Evolutionary conservation across 1,140 invertebrate genomes (phyloP).

Genomic region (Drosophila tropicalis): DNA sequence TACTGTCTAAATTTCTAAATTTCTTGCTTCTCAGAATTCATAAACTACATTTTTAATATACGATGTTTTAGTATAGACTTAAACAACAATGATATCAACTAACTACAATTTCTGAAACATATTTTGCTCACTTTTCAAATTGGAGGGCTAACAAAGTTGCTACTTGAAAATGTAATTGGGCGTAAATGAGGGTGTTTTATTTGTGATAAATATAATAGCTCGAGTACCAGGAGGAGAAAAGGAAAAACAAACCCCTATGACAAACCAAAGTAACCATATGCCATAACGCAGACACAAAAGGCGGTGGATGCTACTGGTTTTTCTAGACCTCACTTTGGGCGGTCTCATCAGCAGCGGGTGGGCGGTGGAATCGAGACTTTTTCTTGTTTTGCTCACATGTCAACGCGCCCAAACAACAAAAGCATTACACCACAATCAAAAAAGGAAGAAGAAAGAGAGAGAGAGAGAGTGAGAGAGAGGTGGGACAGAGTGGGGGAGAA

Average conservation of each 20-base stretch:
- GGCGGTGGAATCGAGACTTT: slow-evolving; percentile 43
- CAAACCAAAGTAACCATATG: slow-evolving; percentile 62
- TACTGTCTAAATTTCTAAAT: no score
- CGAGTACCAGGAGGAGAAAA: no score
- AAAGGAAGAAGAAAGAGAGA: not conserved
- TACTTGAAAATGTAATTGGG: slow-evolving; percentile 76
- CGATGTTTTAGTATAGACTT: no score
- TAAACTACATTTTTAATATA: no score
- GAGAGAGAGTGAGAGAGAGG: not conserved
- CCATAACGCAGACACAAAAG: slow-evolving; percentile 52
- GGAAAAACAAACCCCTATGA: slow-evolving; percentile 4
- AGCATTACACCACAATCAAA: slow-evolving; percentile 70
- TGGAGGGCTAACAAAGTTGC: slow-evolving; percentile 48
- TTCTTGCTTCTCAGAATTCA: no score
- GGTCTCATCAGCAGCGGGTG: slow-evolving; percentile 74
- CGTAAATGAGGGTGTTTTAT: slow-evolving; percentile 77
- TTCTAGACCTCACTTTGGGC: slow-evolving; percentile 55
- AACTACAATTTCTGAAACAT: not conserved
- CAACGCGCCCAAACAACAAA: slow-evolving; percentile 70
- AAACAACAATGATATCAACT: no score
- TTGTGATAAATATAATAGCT: slow-evolving; percentile 26
- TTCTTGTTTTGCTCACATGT: slow-evolving; percentile 58
- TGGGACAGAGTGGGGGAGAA: slow-evolving; percentile 9
- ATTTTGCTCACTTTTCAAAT: slow-evolving; percentile 25
- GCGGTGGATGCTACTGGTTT: slow-evolving; percentile 24